phyloP scores from a whole-genome alignment of 2,113 vertebrate species.

The Furnarius figulus region DNA sequence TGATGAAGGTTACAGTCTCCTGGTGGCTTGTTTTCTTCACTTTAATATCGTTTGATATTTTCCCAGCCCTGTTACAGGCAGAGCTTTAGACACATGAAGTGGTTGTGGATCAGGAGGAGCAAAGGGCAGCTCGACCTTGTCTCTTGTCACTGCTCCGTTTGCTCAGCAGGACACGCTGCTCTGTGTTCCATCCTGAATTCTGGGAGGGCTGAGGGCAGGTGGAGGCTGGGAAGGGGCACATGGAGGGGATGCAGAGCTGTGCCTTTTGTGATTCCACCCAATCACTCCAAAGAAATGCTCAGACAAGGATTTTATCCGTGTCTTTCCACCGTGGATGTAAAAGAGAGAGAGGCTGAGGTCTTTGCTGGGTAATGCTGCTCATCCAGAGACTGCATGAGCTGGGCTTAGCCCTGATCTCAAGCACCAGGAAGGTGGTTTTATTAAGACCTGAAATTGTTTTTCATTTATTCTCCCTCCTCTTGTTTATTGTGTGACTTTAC shows the following conservation, averaged over 20 bases:
- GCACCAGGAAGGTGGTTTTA: not conserved
- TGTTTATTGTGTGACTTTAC: not conserved
- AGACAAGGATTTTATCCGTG: too few species aligned
- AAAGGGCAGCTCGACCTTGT: conserved; percentile 29
- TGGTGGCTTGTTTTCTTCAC: not conserved
- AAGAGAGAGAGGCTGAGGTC: not conserved
- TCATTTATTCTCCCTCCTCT: not conserved
- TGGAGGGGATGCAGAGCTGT: not conserved
- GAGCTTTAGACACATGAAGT: not conserved
- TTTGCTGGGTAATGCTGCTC: not conserved
- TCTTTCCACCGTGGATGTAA: not conserved
- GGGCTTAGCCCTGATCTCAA: not conserved
- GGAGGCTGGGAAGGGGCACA: not conserved
- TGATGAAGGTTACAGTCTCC: conserved; percentile 8
- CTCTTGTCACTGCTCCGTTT: conserved; percentile 16
- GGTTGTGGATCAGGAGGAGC: conserved; percentile 3
- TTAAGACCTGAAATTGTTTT: not conserved
- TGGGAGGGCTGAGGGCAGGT: not conserved
- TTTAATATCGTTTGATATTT: conserved; percentile 10
- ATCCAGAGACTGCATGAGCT: not conserved
- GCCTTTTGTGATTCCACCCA: not conserved
- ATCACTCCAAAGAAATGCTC: not conserved
- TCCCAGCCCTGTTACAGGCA: not conserved
- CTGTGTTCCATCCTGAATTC: not conserved
- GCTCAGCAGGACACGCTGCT: not conserved